Percentiles rank a stretch among this genome's conserved stretches.
phyloP scores from a whole-genome alignment of 1,140 invertebrate species.

The Pararge aegeria region DNA sequence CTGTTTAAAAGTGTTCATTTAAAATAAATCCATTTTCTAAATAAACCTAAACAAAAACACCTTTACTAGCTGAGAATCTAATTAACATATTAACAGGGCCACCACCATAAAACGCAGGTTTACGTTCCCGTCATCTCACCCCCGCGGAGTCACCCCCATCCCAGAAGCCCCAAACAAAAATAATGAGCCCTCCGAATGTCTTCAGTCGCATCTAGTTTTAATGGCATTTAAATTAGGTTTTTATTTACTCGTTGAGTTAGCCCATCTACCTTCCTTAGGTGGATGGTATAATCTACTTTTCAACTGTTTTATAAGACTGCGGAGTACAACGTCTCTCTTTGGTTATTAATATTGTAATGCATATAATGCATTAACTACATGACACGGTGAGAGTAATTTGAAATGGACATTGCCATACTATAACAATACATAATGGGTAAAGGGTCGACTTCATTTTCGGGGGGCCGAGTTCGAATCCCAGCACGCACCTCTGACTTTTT shows the following conservation, averaged over 20 bases:
- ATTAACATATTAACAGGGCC: constrained; percentile 14
- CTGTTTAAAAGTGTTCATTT: too few relatives aligned
- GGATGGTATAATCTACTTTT: not conserved
- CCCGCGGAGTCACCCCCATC: not conserved
- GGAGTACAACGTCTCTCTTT: too few relatives aligned
- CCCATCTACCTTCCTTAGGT: constrained; percentile 2
- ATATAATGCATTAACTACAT: too few relatives aligned
- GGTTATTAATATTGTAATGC: too few relatives aligned
- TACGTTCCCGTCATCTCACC: not conserved
- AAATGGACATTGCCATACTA: too few relatives aligned
- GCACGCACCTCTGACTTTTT: too few relatives aligned
- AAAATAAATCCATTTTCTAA: too few relatives aligned
- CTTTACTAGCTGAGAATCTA: constrained; percentile 14
- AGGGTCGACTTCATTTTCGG: too few relatives aligned
- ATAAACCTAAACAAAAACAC: not conserved
- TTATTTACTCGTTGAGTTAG: constrained; percentile 40
- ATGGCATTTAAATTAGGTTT: constrained; percentile 56
- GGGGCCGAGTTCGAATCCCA: too few relatives aligned
- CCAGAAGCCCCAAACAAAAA: constrained; percentile 33
- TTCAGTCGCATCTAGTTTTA: constrained; percentile 45
- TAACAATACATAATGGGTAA: too few relatives aligned
- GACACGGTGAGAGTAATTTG: too few relatives aligned
- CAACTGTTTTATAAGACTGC: not conserved
- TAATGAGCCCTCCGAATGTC: constrained; percentile 38
- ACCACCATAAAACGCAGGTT: constrained; percentile 21